phyloP scores from a whole-genome alignment of 2,113 vertebrate species.

The Mustelus asterias region DNA sequence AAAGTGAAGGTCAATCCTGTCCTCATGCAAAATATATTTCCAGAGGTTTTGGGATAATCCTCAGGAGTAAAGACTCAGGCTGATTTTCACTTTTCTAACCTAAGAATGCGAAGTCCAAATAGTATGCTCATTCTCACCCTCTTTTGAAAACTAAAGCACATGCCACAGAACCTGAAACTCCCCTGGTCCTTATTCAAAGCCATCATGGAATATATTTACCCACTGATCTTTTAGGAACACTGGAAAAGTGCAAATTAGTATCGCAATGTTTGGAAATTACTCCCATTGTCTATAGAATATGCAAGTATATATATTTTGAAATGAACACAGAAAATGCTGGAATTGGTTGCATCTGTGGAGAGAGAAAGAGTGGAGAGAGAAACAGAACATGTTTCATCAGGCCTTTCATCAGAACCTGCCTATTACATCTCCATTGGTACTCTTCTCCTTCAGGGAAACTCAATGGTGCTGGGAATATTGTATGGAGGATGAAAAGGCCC shows the following conservation, averaged over 20 bases:
- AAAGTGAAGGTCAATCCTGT: background rate
- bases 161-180: background rate
- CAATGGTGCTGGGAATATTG: background rate
- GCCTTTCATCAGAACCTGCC: background rate
- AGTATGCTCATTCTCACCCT: background rate
- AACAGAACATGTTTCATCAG: too few species aligned
- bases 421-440: background rate
- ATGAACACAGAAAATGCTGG: background rate
- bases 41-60: background rate
- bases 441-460: background rate
- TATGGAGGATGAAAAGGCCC: background rate
- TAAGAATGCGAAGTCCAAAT: background rate
- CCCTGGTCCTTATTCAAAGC: too few species aligned
- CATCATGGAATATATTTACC: too few species aligned
- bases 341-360: background rate
- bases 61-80: background rate
- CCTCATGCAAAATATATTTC: background rate
- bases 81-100: background rate
- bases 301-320: background rate
- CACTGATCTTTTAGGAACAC: too few species aligned
- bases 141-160: background rate
- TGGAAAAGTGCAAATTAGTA: too few species aligned
- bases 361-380: too few species aligned
- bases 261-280: background rate
- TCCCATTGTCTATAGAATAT: too few species aligned